Percentiles rank a stretch among this genome's conserved stretches.
These are phyloP conservation scores for Pinctada fucata DNA, from an alignment of 2,888 invertebrate species.

Conservation along the genomic window DNA sequence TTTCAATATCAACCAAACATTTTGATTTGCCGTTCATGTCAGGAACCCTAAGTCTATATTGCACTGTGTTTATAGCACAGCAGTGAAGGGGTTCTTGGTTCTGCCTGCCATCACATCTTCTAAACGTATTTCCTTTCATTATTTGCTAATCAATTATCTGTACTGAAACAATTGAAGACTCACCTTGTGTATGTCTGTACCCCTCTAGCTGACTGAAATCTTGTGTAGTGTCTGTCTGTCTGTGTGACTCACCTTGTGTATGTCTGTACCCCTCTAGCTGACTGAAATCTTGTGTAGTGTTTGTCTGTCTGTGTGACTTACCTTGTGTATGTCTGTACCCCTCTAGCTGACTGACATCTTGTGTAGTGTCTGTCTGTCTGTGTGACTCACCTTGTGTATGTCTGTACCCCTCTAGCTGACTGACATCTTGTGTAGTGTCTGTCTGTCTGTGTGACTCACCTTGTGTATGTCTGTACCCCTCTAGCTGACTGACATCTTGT, in stretches of 20 bases:
- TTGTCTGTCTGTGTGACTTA: no score
- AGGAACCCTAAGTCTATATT: no score
- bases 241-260: constrained; percentile 27
- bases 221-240: constrained; percentile 71
- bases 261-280: constrained; percentile 43
- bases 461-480: constrained; percentile 15
- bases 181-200: constrained; percentile 23
- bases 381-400: constrained; percentile 26
- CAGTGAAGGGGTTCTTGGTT: no score
- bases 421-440: constrained; percentile 43
- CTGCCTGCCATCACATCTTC: no score
- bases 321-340: constrained; percentile 23
- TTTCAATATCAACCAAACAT: not conserved
- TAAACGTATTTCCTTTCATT: no score
- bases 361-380: constrained; percentile 71
- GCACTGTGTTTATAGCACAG: no score
- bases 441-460: no score
- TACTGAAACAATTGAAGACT: no score
- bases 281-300: constrained; percentile 67
- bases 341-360: constrained; percentile 59
- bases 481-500: constrained; percentile 61
- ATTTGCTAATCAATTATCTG: no score
- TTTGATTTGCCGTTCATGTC: no score
- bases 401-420: constrained; percentile 46
- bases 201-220: constrained; percentile 57